Base-by-base conservation (phyloP, 2,888 invertebrate genomes). In the Sussaba pulchella region DNA sequence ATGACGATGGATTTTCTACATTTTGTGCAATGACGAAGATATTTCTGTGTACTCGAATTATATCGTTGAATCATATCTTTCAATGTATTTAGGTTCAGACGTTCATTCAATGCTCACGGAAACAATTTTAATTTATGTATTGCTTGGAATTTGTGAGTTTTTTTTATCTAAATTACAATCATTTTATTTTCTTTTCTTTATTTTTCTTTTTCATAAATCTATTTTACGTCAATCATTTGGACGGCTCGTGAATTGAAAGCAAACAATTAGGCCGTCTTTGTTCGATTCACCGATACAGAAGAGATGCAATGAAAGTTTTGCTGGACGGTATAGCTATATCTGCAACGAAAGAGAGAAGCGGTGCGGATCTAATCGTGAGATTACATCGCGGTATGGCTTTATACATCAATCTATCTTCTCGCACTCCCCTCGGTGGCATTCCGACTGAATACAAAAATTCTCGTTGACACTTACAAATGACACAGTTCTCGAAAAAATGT, bases 361-460 rank as follows among this genome's bases (percentile, higher is more conserved):
- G 57, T 39, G 21, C 21, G 59, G 17, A 61, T 76, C 69, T 72
- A 72, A 78, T 78, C 66, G 72, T 59, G 52, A 78, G 78, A 72
- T 78, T 78, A 67, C 59, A 61, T 66, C 39, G 72, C 10, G 26
- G 31, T 14, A 31, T 36, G 50, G 50, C n/a, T 69, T 36, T 71
- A 21, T 61, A 47, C 61, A 47, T 31, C n/a, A 21, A 47, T 67
- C 67, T 63, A 73, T 67, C 61, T 36, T 64, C 50, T 72, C 17
- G 67, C 66, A 43, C 59, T 54, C 45, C 31, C 52, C 52, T 14
- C 21, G 50, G 43, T 61, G 36, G 21, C 57, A 57, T 57, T 19
- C 54, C 57, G 54, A 47, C 78, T 72, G 78, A 78, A 78, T 78
- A 78, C 72, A 78, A 73, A 78, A 78, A 52, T 52, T 52, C 45